Evolutionary conservation across 2,797 vertebrate species (phyloP), one percentile per base, ranked within the genome.

Genomic region (Epinephelus awoara): DNA sequence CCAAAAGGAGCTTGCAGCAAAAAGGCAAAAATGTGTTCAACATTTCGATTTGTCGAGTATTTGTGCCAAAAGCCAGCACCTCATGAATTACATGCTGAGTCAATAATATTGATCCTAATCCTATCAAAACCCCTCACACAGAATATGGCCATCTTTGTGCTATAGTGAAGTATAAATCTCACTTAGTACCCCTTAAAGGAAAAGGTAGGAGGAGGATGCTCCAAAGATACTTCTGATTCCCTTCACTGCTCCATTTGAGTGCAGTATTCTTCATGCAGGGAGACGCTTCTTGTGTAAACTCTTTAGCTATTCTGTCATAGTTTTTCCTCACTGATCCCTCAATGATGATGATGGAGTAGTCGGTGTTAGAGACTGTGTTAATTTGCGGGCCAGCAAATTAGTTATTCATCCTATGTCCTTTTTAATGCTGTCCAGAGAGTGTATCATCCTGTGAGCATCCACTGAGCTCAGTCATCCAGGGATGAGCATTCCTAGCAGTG

Each of bases 321-420:
- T 55, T 85, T 79, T 71, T 51, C 73, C 75, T 77, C 44, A 51
- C 67, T 59, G 77, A 64, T 71, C 50, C 67, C 67, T 80, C 72
- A 73, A 85, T 78, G 69, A 80, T 72, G 75, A 86, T 78, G 69
- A 80, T 72, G 40, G 55, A 83, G 65, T 46, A 76, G 72, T 82
- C 57, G 12, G 75, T 86, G 83, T 86, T 91, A 75, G 86, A 89
- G 80, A 85, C 71, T 87, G 72, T 66, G 72, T 75, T 85, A 61
- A 77, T 82, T 67, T 82, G 44, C 76, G 72, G 85, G 83, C 47
- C 52, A 78, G 73, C 80, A 84, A 79, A 88, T 92, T 85, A 82
- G 74, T 83, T 88, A 92, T 90, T 90, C 83, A 55, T 88, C 79
- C 63, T 79, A 65, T 85, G 85, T 85, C 79, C 80, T 90, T 89